Conservation (phyloP, 2,888 invertebrate genomes). For the Chouioia cunea region DNA sequence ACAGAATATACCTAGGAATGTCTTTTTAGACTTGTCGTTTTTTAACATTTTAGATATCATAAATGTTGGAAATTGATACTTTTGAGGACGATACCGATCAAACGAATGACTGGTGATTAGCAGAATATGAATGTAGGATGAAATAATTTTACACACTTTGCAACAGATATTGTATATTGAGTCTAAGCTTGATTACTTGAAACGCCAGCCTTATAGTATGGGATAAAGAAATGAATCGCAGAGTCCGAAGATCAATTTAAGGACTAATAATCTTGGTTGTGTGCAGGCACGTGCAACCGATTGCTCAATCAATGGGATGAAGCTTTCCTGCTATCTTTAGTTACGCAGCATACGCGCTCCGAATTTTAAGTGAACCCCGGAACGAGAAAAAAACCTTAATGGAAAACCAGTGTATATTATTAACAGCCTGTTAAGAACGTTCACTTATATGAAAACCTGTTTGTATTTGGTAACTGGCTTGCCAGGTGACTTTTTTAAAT, state of each 20-base stretch:
- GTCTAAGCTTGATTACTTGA: constrained; percentile 24
- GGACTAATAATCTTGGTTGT: constrained; percentile 8
- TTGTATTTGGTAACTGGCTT: not conserved
- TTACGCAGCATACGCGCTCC: not conserved
- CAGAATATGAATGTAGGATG: constrained; percentile 25
- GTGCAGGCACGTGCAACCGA: constrained; percentile 24
- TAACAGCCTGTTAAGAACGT: constrained; percentile 10
- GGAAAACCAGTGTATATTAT: constrained; percentile 24
- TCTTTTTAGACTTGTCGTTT: too few relatives aligned
- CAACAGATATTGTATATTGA: not conserved
- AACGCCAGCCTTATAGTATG: not conserved
- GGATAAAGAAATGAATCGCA: constrained; percentile 1
- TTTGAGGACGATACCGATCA: constrained; percentile 11
- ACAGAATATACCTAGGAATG: too few relatives aligned
- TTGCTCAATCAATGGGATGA: constrained; percentile 51
- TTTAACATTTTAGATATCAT: too few relatives aligned
- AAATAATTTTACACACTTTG: constrained; percentile 1
- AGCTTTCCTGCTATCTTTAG: constrained; percentile 48
- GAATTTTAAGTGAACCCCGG: not conserved
- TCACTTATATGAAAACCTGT: constrained; percentile 13
- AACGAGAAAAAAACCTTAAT: constrained; percentile 12
- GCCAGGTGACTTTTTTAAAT: constrained; percentile 10
- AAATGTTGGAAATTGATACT: too few relatives aligned
- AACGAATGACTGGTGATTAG: constrained; percentile 22
- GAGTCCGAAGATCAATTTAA: constrained; percentile 16